These are phyloP conservation scores for Apamea crenata DNA, from an alignment of 2,888 invertebrate species.

Conservation along the genomic window DNA sequence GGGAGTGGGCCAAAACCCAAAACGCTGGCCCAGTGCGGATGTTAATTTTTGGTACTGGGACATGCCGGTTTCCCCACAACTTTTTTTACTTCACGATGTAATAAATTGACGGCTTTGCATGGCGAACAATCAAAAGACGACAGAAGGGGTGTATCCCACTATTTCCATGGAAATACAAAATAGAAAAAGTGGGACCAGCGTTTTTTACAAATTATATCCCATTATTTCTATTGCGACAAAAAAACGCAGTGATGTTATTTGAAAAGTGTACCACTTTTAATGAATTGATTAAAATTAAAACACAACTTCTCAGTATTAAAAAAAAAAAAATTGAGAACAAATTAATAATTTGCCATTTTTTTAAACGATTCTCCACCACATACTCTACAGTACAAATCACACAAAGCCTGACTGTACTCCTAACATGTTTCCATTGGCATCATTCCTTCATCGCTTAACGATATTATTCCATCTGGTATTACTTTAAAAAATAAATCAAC, in stretches of 20 bases:
- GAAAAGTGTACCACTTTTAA: background rate
- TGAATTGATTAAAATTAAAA: conserved; percentile 7
- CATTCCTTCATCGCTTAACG: conserved; percentile 14
- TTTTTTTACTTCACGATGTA: too few species aligned
- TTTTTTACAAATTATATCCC: conserved; percentile 2
- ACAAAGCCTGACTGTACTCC: conserved; percentile 15
- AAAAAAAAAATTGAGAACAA: conserved; percentile 6
- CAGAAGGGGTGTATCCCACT: background rate
- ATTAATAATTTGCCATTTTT: conserved; percentile 18
- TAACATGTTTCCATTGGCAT: conserved; percentile 19
- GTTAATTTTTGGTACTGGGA: background rate
- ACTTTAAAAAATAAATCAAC: conserved; percentile 2
- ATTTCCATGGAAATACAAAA: conserved; percentile 4
- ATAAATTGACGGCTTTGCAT: background rate
- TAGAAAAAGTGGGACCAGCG: conserved; percentile 1
- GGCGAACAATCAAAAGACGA: background rate
- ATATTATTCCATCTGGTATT: conserved; percentile 21
- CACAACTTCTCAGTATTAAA: background rate
- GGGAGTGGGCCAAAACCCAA: background rate
- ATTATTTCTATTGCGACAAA: background rate
- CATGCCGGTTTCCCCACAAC: background rate
- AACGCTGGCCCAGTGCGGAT: background rate
- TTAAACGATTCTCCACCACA: conserved; percentile 4
- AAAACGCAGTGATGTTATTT: too few species aligned
- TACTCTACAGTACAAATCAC: conserved; percentile 18